Conservation (phyloP, 1,140 invertebrate genomes). For the Drosophila nannoptera region DNA sequence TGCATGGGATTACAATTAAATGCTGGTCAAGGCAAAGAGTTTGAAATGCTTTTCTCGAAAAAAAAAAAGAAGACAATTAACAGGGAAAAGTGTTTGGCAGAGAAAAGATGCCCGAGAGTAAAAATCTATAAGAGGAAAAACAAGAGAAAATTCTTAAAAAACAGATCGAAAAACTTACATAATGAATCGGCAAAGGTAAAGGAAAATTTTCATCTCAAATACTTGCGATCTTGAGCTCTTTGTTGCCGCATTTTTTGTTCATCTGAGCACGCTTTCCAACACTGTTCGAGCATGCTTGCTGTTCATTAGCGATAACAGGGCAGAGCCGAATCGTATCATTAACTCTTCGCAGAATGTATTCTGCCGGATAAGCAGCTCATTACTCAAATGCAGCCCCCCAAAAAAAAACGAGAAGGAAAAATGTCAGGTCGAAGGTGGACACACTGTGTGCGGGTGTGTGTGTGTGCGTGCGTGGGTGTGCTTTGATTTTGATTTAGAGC, state of each 20-base stretch:
- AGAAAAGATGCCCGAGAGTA: background rate
- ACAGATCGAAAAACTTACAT: too few relatives aligned
- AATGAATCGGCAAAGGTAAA: too few relatives aligned
- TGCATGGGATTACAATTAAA: slow-evolving; percentile 18
- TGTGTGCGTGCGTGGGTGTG: slow-evolving; percentile 15
- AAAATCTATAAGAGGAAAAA: background rate
- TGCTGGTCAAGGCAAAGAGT: slow-evolving; percentile 9
- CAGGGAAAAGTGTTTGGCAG: slow-evolving; percentile 1
- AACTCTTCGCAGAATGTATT: slow-evolving; percentile 55
- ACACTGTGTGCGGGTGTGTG: background rate
- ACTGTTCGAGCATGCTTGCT: background rate
- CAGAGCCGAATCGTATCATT: slow-evolving; percentile 57
- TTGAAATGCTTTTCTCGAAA: background rate
- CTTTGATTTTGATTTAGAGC: slow-evolving; percentile 55
- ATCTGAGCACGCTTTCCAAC: background rate
- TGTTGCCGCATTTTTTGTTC: too few relatives aligned
- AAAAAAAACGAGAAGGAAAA: slow-evolving; percentile 21
- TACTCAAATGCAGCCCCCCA: slow-evolving; percentile 55
- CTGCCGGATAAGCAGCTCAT: slow-evolving; percentile 71
- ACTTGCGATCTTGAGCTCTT: too few relatives aligned
- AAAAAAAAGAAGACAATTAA: background rate
- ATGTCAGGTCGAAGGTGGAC: slow-evolving; percentile 33
- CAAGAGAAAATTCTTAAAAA: background rate
- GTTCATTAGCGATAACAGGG: slow-evolving; percentile 30
- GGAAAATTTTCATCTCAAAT: too few relatives aligned